Base-by-base conservation (phyloP, 1,140 invertebrate genomes). In the Branchinecta lynchi region DNA sequence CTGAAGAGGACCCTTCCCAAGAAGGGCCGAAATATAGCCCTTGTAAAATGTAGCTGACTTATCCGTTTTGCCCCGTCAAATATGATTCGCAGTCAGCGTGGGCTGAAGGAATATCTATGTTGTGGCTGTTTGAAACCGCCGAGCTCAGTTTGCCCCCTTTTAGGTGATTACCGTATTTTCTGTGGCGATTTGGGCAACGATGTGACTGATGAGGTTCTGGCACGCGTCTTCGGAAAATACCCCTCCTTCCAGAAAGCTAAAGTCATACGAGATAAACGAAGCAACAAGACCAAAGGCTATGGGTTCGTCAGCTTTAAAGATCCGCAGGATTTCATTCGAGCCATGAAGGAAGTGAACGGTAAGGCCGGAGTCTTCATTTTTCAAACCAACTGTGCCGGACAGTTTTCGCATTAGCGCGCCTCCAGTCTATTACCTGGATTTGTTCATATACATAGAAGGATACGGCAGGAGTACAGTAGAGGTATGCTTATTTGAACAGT, bases 101-200 rank as follows among this genome's bases (percentile, higher is more conserved):
- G n/a, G n/a, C n/a, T n/a, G n/a, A n/a, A n/a, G n/a, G n/a, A n/a
- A n/a, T n/a, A n/a, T n/a, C n/a, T n/a, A 32, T 32, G 32, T 32
- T 32, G 32, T 32, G 32, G 5, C 32, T 32, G 32, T 32, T 32
- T 32, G 32, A 32, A 32, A 32, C 32, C 32, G 32, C 32, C 32
- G 32, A 32, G 32, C 32, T 32, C 1, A 32, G 32, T 5, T 32
- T 32, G 32, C 71, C 46, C 46, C 20, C 75, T 74, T 77, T 65
- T 76, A 87, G 93, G 96, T 83, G 96, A 99, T 81, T 99, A 96
- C 78, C 82, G 96, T 72, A 89, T 99, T 78, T 99, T 99, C 79
- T 98, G 95, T 78, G 97, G 97, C 45, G 97, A 99, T 84, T 81
- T 99, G 7, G 97, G 97, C 5, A 99, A 99, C 79, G 96, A 99